These are phyloP conservation scores for Latheticus oryzae DNA, from an alignment of 2,888 invertebrate genomes.

Conservation along the genomic window DNA sequence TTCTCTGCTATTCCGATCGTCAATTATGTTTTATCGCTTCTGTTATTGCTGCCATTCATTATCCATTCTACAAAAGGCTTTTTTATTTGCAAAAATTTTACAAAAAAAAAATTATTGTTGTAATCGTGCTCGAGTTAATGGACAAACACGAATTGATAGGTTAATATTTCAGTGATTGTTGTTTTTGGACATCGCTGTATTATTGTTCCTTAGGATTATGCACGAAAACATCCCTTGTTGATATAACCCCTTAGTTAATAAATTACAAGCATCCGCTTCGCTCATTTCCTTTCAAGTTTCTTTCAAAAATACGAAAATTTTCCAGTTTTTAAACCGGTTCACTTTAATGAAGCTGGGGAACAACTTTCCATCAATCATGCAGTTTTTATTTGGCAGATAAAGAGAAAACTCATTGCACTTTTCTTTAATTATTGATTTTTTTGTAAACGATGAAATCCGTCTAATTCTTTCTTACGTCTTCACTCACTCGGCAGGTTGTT, in stretches of 20 bases:
- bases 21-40: conserved; percentile 27
- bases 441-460: conserved; percentile 9
- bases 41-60: conserved; percentile 25
- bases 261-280: conserved; percentile 2
- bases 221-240: too few relatives aligned
- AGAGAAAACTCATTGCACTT: not conserved
- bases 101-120: too few relatives aligned
- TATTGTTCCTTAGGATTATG: too few relatives aligned
- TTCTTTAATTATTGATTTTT: conserved; percentile 21
- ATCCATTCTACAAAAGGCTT: conserved; percentile 16
- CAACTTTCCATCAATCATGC: conserved; percentile 27
- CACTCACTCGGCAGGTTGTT: conserved; percentile 58
- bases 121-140: too few relatives aligned
- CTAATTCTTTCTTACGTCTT: conserved; percentile 1
- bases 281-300: conserved; percentile 2
- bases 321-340: conserved; percentile 21
- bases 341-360: conserved; percentile 22
- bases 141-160: too few relatives aligned
- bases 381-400: not conserved
- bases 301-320: conserved; percentile 16
- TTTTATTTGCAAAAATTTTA: too few relatives aligned
- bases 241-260: conserved; percentile 7
- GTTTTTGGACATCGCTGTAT: too few relatives aligned
- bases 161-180: too few relatives aligned
- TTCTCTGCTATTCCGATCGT: conserved; percentile 16